Evolutionary conservation across 2,113 vertebrate species (phyloP), one percentile per base, ranked within the genome.

Genomic region (Cyphomyrus discorhynchus): DNA sequence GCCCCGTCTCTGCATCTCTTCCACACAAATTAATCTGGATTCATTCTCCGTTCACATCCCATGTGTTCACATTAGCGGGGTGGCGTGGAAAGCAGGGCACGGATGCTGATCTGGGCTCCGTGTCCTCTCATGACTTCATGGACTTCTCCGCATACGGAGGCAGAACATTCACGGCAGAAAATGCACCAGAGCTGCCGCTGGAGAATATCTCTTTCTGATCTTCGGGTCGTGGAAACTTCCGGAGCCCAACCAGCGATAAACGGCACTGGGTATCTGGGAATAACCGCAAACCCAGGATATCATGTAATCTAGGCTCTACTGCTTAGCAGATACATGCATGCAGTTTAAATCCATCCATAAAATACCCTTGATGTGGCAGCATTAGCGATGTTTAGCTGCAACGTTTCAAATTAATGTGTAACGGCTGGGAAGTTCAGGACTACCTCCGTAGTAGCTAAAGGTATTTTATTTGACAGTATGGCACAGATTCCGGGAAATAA

Each of bases 11-110:
- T 86, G 49, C 85, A 86, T 86, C 85, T 52, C 85, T 86, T 86
- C 85, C 85, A 86, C 85, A 86, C 85, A 50, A 86, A 52, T 53
- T 53, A 53, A 86, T 86, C 85, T 53, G 85, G 85, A 86, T 86
- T 53, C 85, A 50, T 86, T 53, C 85, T 86, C 85, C 46, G 49
- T 52, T 86, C 85, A 50, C 85, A 86, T 53, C 46, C 49, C 85
- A 86, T 53, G 49, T 86, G 49, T 86, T 86, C 85, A 52, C 85
- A 50, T 53, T 52, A 52, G 49, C 24, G 49, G 49, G 49, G 45
- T 52, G 49, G 85, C 46, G 31, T 27, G 49, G 24, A 52, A 52
- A n/a, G 53, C 85, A 52, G 46, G 85, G n/a, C n/a, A 52, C 13
- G 49, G 85, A 47, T 17, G 45, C 82, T 84, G 45, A 15, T n/a